Conservation (phyloP, 2,888 invertebrate species). For the Byasa hedistus region DNA sequence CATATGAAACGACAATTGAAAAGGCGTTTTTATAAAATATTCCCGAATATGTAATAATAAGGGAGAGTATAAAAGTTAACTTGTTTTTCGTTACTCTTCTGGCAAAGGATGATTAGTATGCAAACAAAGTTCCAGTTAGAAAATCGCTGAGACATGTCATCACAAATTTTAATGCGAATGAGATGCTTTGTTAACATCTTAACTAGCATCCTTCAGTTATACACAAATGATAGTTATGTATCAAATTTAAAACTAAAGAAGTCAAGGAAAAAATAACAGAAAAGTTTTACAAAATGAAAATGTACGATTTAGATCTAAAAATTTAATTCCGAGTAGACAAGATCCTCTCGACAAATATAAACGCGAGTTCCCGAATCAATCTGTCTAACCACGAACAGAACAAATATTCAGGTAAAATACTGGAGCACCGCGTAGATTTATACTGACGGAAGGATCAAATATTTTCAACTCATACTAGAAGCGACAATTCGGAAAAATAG, state of each 20-base stretch:
- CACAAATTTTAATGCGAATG: too few relatives aligned
- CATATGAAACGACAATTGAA: too few relatives aligned
- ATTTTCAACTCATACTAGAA: slow-evolving; percentile 1
- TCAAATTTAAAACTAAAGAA: not conserved
- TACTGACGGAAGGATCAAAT: slow-evolving; percentile 4
- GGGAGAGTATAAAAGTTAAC: too few relatives aligned
- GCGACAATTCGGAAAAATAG: not conserved
- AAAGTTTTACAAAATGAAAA: not conserved
- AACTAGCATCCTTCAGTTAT: too few relatives aligned
- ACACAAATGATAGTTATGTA: too few relatives aligned
- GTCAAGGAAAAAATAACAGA: not conserved
- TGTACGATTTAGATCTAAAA: not conserved
- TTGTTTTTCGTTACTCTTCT: too few relatives aligned
- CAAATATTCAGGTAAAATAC: slow-evolving; percentile 65
- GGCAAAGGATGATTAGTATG: too few relatives aligned
- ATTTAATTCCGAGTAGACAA: slow-evolving; percentile 2
- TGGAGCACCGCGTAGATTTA: slow-evolving; percentile 49
- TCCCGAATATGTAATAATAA: too few relatives aligned
- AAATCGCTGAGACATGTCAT: too few relatives aligned
- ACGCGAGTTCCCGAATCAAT: slow-evolving; percentile 64
- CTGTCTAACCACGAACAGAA: slow-evolving; percentile 52
- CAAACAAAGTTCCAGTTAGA: too few relatives aligned
- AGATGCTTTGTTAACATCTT: too few relatives aligned
- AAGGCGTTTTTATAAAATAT: too few relatives aligned
- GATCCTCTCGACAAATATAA: slow-evolving; percentile 42